Percentiles rank a stretch among this genome's conserved stretches.
These are phyloP conservation scores for Microcebus ravelobensis DNA, from an alignment of 2,113 vertebrate genomes.

Conservation along the genomic window DNA sequence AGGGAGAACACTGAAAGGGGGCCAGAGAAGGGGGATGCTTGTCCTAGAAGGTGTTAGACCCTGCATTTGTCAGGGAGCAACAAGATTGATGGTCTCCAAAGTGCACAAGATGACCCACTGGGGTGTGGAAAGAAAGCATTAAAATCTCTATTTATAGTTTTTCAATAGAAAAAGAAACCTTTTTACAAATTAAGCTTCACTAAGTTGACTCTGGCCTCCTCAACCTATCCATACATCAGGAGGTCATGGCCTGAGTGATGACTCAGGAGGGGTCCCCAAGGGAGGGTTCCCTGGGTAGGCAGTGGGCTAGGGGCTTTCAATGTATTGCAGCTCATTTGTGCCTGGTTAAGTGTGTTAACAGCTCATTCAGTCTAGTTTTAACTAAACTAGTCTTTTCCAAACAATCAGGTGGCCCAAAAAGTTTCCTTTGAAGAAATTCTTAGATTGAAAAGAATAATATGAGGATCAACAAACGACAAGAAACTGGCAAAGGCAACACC, in stretches of 20 bases:
- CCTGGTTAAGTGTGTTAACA: not conserved
- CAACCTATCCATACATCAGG: not conserved
- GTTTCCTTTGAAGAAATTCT: not conserved
- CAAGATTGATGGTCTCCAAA: not conserved
- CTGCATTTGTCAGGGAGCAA: not conserved
- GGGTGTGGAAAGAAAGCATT: not conserved
- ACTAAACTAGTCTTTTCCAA: slow-evolving; percentile 7
- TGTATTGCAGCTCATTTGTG: not conserved
- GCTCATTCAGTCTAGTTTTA: not conserved
- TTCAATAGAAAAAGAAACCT: not conserved
- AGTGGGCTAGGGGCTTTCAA: not conserved
- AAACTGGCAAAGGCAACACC: not conserved
- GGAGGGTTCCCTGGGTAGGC: not conserved
- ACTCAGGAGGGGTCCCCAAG: not conserved
- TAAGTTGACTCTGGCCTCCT: not conserved
- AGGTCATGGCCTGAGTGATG: not conserved
- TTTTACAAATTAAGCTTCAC: slow-evolving; percentile 25
- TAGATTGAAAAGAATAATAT: not conserved
- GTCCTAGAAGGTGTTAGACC: not conserved
- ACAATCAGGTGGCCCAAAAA: not conserved
- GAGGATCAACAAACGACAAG: slow-evolving; percentile 35
- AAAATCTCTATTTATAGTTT: not conserved
- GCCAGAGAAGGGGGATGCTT: not conserved
- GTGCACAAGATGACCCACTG: not conserved
- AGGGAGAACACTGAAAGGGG: not conserved